Percentiles rank a stretch among this genome's conserved stretches.
Conservation (phyloP, 2,113 vertebrate species). For the Notarius lentiginosus region DNA sequence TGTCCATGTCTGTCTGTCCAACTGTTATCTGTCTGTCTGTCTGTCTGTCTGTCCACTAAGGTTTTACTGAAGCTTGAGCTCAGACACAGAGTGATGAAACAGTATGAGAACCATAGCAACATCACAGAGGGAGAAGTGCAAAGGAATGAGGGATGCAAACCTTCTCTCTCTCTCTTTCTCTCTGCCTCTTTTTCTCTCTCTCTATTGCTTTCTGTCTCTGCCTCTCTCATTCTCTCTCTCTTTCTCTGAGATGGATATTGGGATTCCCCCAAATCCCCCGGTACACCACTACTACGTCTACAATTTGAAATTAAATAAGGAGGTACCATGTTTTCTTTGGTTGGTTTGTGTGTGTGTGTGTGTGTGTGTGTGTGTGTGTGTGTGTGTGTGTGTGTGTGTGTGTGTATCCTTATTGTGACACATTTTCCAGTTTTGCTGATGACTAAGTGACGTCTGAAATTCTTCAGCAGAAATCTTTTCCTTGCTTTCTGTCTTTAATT, state of each 20-base stretch:
- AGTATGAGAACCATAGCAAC: slow-evolving; percentile 40
- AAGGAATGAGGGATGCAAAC: slow-evolving; percentile 6
- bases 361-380: slow-evolving; percentile 1
- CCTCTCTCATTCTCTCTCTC: neutral
- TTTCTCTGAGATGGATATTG: slow-evolving; percentile 13
- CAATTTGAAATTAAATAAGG: slow-evolving; percentile 11
- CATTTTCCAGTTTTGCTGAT: slow-evolving; percentile 31
- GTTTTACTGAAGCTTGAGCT: neutral
- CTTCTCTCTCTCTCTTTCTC: neutral
- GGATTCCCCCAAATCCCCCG: slow-evolving; percentile 43
- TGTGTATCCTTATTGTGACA: slow-evolving; percentile 18
- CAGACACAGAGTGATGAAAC: slow-evolving; percentile 51
- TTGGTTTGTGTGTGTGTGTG: slow-evolving; percentile 3
- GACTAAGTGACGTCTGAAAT: slow-evolving; percentile 28
- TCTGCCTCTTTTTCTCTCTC: neutral
- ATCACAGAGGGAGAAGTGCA: slow-evolving; percentile 4
- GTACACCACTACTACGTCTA: slow-evolving; percentile 16
- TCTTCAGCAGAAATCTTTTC: neutral
- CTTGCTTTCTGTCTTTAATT: neutral
- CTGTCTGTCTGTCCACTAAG: neutral
- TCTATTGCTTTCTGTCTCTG: neutral
- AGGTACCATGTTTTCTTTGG: slow-evolving; percentile 25
- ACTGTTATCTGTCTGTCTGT: neutral
- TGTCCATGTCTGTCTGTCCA: neutral
- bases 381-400: slow-evolving; percentile 27